Percentiles rank a stretch among this genome's conserved stretches.
Evolutionary conservation across 2,888 invertebrate genomes (phyloP).

Genomic region (Chorisops tibialis): DNA sequence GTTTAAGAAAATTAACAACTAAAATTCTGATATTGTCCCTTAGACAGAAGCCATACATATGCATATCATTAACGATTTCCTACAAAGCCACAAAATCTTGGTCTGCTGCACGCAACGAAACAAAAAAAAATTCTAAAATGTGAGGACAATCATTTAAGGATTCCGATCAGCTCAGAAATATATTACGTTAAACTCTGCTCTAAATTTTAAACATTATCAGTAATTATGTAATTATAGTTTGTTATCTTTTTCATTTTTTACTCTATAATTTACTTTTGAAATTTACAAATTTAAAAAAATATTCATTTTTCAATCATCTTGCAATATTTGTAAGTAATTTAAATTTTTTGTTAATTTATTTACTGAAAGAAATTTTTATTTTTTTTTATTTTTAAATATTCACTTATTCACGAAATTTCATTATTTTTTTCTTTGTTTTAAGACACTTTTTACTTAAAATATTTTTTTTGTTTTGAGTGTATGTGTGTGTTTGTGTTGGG

Average conservation of each 20-base stretch:
- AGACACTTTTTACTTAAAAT: constrained; percentile 20
- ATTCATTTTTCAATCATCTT: constrained; percentile 22
- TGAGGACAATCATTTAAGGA: too few relatives aligned
- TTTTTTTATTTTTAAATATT: constrained; percentile 16
- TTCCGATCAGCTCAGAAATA: too few relatives aligned
- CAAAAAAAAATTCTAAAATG: too few relatives aligned
- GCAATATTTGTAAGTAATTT: constrained; percentile 12
- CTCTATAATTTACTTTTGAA: constrained; percentile 12
- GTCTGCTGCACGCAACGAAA: too few relatives aligned
- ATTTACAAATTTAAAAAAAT: constrained; percentile 29
- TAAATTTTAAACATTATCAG: not conserved
- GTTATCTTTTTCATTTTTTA: constrained; percentile 15
- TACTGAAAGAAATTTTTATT: constrained; percentile 19
- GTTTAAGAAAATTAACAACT: too few relatives aligned
- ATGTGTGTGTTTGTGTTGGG: too few relatives aligned
- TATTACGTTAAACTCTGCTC: too few relatives aligned
- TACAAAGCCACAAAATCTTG: too few relatives aligned
- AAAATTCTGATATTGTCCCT: too few relatives aligned
- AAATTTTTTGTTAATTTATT: constrained; percentile 17
- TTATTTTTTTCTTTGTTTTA: constrained; percentile 11
- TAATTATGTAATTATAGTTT: constrained; percentile 18
- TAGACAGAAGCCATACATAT: too few relatives aligned
- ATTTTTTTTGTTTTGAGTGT: not conserved
- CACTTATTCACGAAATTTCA: constrained; percentile 1
- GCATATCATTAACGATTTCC: too few relatives aligned